Evolutionary conservation across 2,797 vertebrate species (phyloP).

Genomic region (Gorsachius magnificus): DNA sequence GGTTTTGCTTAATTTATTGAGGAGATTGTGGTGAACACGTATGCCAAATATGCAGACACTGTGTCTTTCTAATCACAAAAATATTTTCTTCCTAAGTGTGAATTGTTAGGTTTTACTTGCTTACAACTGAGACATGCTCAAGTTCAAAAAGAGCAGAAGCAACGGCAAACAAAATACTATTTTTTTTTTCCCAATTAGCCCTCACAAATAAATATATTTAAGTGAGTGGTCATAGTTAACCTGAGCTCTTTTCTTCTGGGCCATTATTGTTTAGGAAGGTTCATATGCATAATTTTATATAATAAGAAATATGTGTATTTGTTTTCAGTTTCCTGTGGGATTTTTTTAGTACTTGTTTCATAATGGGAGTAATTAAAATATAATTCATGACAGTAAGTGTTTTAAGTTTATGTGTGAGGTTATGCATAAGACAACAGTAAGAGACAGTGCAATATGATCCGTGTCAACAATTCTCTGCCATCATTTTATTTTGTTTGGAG

Average conservation of each 20-base stretch:
- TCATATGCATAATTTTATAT: not conserved
- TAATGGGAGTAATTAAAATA: not conserved
- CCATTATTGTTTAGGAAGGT: not conserved
- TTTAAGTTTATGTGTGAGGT: not conserved
- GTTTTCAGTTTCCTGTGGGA: not conserved
- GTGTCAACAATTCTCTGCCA: not conserved
- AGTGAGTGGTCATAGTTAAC: not conserved
- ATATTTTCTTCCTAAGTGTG: conserved; percentile 47
- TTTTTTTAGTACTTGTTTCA: not conserved
- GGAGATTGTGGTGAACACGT: conserved; percentile 17
- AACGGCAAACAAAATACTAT: not conserved
- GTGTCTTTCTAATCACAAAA: conserved; percentile 51
- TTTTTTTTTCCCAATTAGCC: not conserved
- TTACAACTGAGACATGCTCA: not conserved
- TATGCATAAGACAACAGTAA: not conserved
- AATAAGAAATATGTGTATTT: not conserved
- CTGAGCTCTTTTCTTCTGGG: not conserved
- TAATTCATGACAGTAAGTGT: not conserved
- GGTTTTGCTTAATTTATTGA: conserved; percentile 50
- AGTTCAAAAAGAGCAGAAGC: not conserved
- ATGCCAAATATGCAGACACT: conserved; percentile 45
- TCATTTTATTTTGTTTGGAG: not conserved
- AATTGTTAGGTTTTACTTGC: conserved; percentile 25
- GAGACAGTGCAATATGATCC: not conserved
- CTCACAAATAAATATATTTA: not conserved